Evolutionary conservation across 37 sponge, comb jelly and placozoan genomes (phyloP).

Genomic region (Chondrosia reniformis): DNA sequence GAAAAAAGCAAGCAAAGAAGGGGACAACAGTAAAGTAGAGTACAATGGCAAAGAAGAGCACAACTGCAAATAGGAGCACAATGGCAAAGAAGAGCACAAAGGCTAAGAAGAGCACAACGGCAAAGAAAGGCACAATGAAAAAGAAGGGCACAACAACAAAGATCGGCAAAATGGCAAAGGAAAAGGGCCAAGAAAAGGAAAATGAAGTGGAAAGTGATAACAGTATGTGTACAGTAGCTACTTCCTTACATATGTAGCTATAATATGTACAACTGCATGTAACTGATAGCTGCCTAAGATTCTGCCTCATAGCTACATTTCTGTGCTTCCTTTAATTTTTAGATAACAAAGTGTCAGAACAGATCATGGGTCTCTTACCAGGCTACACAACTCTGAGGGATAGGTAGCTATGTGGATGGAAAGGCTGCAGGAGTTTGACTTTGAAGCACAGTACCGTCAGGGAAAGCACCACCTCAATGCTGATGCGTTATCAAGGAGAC

Average conservation of each 20-base stretch:
- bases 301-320: neutral
- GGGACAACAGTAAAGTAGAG: neutral
- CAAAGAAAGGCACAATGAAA: neutral
- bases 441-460: neutral
- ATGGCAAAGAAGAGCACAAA: no score
- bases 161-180: neutral
- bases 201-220: neutral
- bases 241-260: no score
- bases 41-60: no score
- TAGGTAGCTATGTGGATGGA: neutral
- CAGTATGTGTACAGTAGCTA: neutral
- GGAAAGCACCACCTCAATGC: slow-evolving; percentile 11
- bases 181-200: neutral
- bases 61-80: no score
- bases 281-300: neutral
- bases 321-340: neutral
- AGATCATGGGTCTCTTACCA: no score
- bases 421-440: neutral
- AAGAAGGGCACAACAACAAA: neutral
- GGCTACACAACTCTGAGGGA: no score
- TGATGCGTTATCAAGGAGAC: slow-evolving; percentile 16
- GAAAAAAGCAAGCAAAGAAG: neutral
- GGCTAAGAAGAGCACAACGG: slow-evolving; percentile 11
- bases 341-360: neutral
- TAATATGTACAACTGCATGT: neutral